Percentiles rank a stretch among this genome's conserved stretches.
These are phyloP conservation scores for Luperina testacea DNA, from an alignment of 2,888 invertebrate species.

Conservation along the genomic window DNA sequence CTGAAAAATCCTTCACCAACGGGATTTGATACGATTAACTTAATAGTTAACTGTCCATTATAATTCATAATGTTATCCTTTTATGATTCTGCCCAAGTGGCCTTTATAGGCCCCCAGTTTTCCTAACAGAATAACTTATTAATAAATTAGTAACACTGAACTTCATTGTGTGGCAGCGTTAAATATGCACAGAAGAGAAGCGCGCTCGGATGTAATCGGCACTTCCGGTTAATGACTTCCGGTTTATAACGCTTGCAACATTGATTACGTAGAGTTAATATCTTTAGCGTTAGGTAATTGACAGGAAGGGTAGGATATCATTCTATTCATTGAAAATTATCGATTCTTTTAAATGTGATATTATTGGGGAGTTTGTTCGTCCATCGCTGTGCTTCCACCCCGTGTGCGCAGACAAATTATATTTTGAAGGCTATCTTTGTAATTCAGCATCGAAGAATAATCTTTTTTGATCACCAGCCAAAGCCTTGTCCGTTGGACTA, in stretches of 20 bases:
- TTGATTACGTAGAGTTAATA: constrained; percentile 15
- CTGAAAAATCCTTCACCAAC: too few relatives aligned
- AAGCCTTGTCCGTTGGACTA: neutral
- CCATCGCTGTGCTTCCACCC: neutral
- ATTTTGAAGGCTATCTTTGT: neutral
- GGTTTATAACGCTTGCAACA: constrained; percentile 25
- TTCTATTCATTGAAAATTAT: constrained; percentile 1
- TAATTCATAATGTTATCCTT: too few relatives aligned
- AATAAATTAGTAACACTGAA: neutral
- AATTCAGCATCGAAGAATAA: neutral
- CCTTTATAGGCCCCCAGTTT: neutral
- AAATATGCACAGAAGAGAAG: neutral
- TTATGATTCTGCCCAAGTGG: too few relatives aligned
- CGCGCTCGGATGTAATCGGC: neutral
- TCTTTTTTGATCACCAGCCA: constrained; percentile 8
- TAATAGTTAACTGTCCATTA: too few relatives aligned
- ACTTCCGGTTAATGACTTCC: neutral
- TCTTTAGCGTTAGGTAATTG: constrained; percentile 22
- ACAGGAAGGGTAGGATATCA: neutral
- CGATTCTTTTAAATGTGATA: constrained; percentile 16
- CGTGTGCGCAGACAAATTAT: neutral
- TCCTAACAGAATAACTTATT: neutral
- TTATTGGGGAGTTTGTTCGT: neutral
- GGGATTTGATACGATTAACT: too few relatives aligned
- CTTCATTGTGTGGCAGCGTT: neutral